Percentiles rank a stretch among this genome's conserved stretches.
Conservation (phyloP, 2,888 invertebrate genomes). For the Disparrhopalites patrizii region DNA sequence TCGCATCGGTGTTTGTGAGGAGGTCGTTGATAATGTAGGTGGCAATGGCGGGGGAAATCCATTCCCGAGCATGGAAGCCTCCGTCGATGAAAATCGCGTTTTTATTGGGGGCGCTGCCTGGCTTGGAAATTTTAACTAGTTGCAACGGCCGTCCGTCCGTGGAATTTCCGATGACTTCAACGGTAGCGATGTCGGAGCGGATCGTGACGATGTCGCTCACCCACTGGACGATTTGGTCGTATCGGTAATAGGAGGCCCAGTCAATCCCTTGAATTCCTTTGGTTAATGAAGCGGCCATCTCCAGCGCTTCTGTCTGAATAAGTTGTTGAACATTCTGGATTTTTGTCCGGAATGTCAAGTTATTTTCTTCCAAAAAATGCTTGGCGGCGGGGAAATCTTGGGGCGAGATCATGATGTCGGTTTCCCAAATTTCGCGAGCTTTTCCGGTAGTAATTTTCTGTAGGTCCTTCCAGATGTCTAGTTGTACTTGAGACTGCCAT, state of each 20-base stretch:
- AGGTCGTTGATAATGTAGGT: slow-evolving; percentile 51
- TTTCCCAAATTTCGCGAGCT: background rate
- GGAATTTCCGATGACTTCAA: slow-evolving; percentile 20
- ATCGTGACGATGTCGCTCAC: slow-evolving; percentile 41
- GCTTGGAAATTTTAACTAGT: slow-evolving; percentile 30
- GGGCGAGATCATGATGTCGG: slow-evolving; percentile 30
- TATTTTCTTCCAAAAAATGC: background rate
- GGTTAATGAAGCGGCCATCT: background rate
- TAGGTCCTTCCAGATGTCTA: slow-evolving; percentile 22
- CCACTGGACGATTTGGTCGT: slow-evolving; percentile 41
- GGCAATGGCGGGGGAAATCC: slow-evolving; percentile 31
- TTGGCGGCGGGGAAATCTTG: background rate
- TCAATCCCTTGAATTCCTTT: background rate
- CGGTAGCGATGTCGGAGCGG: slow-evolving; percentile 42
- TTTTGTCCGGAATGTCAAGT: background rate
- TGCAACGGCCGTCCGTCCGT: slow-evolving; percentile 24
- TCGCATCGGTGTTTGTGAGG: slow-evolving; percentile 10
- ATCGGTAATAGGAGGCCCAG: slow-evolving; percentile 20
- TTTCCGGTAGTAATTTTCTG: background rate
- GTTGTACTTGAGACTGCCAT: background rate
- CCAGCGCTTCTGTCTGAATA: background rate
- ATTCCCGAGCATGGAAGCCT: slow-evolving; percentile 82
- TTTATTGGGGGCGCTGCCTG: slow-evolving; percentile 10
- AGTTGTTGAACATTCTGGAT: slow-evolving; percentile 9
- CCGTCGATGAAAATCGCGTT: slow-evolving; percentile 30